A percentile compares a stretch with the other conserved stretches of the same genome.
These are phyloP conservation scores for Ceratoteleas bidentatus DNA, from an alignment of 1,140 invertebrate genomes.

Conservation along the genomic window DNA sequence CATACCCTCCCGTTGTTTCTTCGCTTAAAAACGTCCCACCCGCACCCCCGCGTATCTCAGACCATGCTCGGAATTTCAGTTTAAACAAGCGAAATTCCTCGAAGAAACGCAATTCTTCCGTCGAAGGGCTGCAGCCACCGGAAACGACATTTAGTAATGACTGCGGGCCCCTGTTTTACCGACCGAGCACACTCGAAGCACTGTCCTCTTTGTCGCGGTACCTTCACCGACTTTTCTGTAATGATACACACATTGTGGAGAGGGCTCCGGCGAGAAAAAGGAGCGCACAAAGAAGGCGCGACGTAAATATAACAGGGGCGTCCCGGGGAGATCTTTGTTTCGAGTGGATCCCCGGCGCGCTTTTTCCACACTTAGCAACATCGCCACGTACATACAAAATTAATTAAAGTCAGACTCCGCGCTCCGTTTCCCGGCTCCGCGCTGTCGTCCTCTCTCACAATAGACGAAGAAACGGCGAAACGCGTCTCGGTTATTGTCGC, in stretches of 20 bases:
- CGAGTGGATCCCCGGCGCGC: slow-evolving; percentile 25
- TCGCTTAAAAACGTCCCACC: too few species aligned
- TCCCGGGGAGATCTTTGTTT: slow-evolving; percentile 48
- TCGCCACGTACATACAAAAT: slow-evolving; percentile 73
- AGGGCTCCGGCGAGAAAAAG: slow-evolving; percentile 5
- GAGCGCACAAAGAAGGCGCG: slow-evolving; percentile 17
- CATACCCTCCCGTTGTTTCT: too few species aligned
- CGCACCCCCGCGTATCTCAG: too few species aligned
- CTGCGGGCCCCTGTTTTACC: slow-evolving; percentile 16
- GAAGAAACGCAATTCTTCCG: too few species aligned
- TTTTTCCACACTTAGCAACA: slow-evolving; percentile 56
- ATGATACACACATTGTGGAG: slow-evolving; percentile 38
- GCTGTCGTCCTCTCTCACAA: slow-evolving; percentile 58
- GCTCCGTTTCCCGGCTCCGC: slow-evolving; percentile 25
- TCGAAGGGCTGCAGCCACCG: slow-evolving; percentile 11
- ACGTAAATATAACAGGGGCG: slow-evolving; percentile 19
- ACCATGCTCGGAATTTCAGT: too few species aligned
- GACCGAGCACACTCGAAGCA: slow-evolving; percentile 14
- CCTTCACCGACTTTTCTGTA: slow-evolving; percentile 19
- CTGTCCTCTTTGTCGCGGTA: slow-evolving; percentile 33
- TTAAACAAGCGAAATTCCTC: too few species aligned
- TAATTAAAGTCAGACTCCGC: slow-evolving; percentile 77
- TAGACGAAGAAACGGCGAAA: slow-evolving; percentile 29
- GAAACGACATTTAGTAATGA: slow-evolving; percentile 28
- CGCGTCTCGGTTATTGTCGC: slow-evolving; percentile 63